Conservation (phyloP, 2,888 invertebrate genomes). For the Heliconius ethilla region DNA sequence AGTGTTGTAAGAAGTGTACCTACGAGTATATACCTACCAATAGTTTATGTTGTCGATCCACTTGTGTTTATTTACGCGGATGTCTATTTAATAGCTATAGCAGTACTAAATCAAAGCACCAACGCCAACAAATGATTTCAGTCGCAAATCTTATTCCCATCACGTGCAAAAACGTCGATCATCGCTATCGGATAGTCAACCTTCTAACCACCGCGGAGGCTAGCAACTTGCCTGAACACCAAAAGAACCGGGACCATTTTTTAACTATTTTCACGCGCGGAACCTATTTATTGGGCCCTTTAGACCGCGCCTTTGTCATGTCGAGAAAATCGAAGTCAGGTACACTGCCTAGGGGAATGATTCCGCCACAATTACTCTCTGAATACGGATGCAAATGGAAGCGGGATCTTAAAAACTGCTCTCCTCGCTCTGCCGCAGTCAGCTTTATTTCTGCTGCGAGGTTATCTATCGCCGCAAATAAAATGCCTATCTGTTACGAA, state of each 20-base stretch:
- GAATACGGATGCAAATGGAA: slow-evolving; percentile 79
- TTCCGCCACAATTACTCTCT: slow-evolving; percentile 75
- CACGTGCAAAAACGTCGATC: slow-evolving; percentile 53
- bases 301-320: slow-evolving; percentile 80
- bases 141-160: slow-evolving; percentile 60
- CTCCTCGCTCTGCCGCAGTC: slow-evolving; percentile 58
- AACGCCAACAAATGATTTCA: slow-evolving; percentile 55
- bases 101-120: slow-evolving; percentile 48
- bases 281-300: slow-evolving; percentile 77
- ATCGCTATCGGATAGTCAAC: slow-evolving; percentile 53
- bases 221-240: slow-evolving; percentile 58
- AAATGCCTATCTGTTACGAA: slow-evolving; percentile 74
- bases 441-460: slow-evolving; percentile 76
- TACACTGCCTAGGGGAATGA: slow-evolving; percentile 65
- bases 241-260: slow-evolving; percentile 59
- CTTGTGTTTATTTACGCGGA: slow-evolving; percentile 23
- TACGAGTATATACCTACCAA: background rate
- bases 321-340: slow-evolving; percentile 78
- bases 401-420: slow-evolving; percentile 72
- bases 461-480: slow-evolving; percentile 77
- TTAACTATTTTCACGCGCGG: slow-evolving; percentile 74
- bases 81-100: slow-evolving; percentile 36
- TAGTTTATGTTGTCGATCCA: slow-evolving; percentile 3
- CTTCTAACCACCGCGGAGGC: slow-evolving; percentile 52
- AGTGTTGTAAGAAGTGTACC: slow-evolving; percentile 4